Conservation (phyloP, 2,888 invertebrate genomes). For the Drosophila nr. fundita region DNA sequence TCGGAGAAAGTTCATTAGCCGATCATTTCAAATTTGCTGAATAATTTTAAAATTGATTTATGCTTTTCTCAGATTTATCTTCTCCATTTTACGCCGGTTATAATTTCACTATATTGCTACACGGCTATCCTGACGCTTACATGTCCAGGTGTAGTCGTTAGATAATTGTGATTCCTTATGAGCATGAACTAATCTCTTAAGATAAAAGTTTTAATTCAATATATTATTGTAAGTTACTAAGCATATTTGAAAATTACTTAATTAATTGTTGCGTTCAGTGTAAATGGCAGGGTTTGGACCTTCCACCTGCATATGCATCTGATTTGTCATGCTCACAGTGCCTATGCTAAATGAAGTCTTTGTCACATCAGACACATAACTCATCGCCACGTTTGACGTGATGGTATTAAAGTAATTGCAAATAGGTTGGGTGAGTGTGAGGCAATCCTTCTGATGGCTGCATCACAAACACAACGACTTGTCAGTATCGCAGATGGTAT, state of each 20-base stretch:
- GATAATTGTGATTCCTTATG: neutral
- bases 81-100: neutral
- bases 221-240: neutral
- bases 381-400: neutral
- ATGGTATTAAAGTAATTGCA: neutral
- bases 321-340: too few relatives aligned
- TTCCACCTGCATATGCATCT: neutral
- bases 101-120: neutral
- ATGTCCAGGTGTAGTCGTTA: neutral
- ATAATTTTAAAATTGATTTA: neutral
- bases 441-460: neutral
- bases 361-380: too few relatives aligned
- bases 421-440: neutral
- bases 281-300: neutral
- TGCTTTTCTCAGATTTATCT: neutral
- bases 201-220: neutral
- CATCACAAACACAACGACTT: neutral
- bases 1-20: neutral
- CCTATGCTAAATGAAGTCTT: too few relatives aligned
- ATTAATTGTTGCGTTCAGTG: neutral
- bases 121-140: neutral
- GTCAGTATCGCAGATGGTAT: neutral
- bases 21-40: neutral
- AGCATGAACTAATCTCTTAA: neutral
- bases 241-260: neutral